These are phyloP conservation scores for Cryptosula pallasiana DNA, from an alignment of 2,888 invertebrate species.

Conservation along the genomic window DNA sequence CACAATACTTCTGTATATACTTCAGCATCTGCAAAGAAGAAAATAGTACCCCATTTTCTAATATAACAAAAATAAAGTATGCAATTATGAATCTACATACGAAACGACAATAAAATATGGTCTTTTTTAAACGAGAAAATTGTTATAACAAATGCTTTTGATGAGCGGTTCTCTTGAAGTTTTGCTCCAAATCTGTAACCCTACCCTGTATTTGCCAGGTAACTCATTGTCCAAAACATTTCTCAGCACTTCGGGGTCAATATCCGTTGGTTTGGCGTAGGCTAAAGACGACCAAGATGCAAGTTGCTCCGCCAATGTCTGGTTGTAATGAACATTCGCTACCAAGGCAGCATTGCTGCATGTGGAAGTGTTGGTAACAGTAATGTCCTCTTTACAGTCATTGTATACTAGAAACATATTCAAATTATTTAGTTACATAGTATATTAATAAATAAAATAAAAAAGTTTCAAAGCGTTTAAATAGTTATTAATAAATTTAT, in stretches of 20 bases:
- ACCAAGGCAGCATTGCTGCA: background rate
- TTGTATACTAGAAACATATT: background rate
- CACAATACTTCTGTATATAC: background rate
- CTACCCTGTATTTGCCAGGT: conserved; percentile 10
- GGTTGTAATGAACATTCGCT: background rate
- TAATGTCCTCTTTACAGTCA: background rate
- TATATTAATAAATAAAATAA: too few species aligned
- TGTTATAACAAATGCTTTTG: too few species aligned
- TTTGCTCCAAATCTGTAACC: too few species aligned
- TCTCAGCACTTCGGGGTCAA: background rate
- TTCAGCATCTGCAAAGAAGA: conserved; percentile 21
- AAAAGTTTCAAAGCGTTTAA: too few species aligned
- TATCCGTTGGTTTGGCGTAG: background rate
- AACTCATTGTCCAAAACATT: background rate
- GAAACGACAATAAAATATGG: too few species aligned
- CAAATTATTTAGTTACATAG: background rate
- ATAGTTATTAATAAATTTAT: too few species aligned
- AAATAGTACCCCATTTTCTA: too few species aligned
- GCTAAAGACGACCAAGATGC: background rate
- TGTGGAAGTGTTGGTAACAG: background rate
- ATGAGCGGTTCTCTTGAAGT: too few species aligned
- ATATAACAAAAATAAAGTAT: too few species aligned
- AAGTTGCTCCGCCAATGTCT: background rate
- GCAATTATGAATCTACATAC: too few species aligned
- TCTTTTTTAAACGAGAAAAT: too few species aligned